phyloP scores from a whole-genome alignment of 2,888 invertebrate species.

The Noctua fimbriata region DNA sequence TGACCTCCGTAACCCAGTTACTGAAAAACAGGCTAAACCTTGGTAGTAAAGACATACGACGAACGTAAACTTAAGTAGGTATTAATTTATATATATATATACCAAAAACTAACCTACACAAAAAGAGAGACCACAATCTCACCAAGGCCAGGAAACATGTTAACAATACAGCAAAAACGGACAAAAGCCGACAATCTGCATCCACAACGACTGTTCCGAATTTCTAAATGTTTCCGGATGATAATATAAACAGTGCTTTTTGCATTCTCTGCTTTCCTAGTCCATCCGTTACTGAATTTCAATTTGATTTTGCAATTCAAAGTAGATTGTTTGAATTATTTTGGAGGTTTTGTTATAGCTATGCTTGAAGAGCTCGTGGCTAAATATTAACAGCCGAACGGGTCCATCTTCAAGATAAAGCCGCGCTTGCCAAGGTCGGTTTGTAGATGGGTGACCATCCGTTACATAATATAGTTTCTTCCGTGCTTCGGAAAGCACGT shows the following conservation, averaged over 20 bases:
- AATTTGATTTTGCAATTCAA: conserved; percentile 57
- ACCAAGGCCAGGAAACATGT: conserved; percentile 29
- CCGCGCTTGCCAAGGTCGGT: not conserved
- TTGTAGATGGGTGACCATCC: not conserved
- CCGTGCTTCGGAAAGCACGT: not conserved
- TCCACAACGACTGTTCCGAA: conserved; percentile 35
- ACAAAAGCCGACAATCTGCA: conserved; percentile 31
- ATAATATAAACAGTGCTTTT: conserved; percentile 50
- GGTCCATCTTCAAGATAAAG: not conserved
- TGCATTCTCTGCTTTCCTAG: conserved; percentile 35
- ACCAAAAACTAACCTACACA: not conserved
- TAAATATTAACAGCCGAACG: not conserved
- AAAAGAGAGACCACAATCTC: conserved; percentile 7
- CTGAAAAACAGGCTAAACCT: not conserved
- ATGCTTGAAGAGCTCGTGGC: not conserved
- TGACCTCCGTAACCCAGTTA: not conserved
- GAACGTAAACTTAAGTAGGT: not conserved
- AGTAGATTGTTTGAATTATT: conserved; percentile 34
- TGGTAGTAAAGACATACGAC: not conserved
- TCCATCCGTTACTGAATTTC: conserved; percentile 53
- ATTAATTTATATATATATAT: too few relatives aligned
- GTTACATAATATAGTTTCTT: not conserved
- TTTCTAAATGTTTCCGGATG: conserved; percentile 47
- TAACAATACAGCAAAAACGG: conserved; percentile 21
- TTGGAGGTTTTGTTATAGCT: conserved; percentile 14